Percentiles rank a stretch among this genome's conserved stretches.
These are phyloP conservation scores for Mesorhabditis belari DNA, from an alignment of 2,888 invertebrate genomes.

Conservation along the genomic window DNA sequence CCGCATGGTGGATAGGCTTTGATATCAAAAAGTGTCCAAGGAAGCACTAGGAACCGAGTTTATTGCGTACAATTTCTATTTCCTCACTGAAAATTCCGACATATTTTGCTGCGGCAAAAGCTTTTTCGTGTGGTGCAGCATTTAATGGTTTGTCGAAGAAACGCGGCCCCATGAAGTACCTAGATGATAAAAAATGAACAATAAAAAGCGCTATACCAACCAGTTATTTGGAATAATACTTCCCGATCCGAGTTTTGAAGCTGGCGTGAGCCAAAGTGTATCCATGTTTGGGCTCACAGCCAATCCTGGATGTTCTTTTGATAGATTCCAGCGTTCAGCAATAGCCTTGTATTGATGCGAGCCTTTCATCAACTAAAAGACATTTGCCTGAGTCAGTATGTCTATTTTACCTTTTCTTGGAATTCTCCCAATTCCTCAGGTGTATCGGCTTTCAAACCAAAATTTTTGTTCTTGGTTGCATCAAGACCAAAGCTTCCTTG, in stretches of 20 bases:
- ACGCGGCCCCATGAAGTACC: slow-evolving; percentile 43
- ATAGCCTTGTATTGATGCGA: slow-evolving; percentile 47
- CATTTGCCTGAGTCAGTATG: background rate
- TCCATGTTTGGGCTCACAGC: slow-evolving; percentile 38
- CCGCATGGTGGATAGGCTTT: slow-evolving; percentile 28
- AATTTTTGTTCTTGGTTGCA: slow-evolving; percentile 28
- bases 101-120: slow-evolving; percentile 45
- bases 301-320: slow-evolving; percentile 49
- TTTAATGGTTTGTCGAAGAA: slow-evolving; percentile 51
- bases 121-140: slow-evolving; percentile 48
- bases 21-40: slow-evolving; percentile 36
- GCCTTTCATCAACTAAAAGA: slow-evolving; percentile 27
- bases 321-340: slow-evolving; percentile 39
- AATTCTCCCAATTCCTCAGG: slow-evolving; percentile 41
- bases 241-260: background rate
- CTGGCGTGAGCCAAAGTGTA: background rate
- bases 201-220: background rate
- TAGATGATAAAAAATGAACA: slow-evolving; percentile 12
- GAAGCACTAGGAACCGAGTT: slow-evolving; percentile 20
- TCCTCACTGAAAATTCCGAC: slow-evolving; percentile 36
- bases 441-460: slow-evolving; percentile 37
- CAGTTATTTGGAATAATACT: background rate
- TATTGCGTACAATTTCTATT: too few species aligned
- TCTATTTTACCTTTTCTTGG: slow-evolving; percentile 36
- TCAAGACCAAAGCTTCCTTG: slow-evolving; percentile 46